Conservation (phyloP, 2,888 invertebrate species). For the Drosophila macrospina region DNA sequence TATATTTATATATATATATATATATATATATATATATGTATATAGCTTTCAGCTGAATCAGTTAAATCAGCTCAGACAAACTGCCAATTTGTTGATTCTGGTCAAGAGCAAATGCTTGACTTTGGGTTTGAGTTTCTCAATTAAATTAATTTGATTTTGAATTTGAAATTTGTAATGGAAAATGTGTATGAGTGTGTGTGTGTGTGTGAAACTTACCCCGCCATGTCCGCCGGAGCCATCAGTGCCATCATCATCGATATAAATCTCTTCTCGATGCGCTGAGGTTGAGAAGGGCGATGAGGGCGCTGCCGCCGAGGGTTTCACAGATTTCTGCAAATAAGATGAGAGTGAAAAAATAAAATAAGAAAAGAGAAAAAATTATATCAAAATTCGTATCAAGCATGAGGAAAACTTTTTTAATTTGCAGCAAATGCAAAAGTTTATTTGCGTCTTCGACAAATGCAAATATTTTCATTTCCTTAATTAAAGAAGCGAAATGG, state of each 20-base stretch:
- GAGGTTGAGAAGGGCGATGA: slow-evolving; percentile 68
- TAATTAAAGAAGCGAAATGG: slow-evolving; percentile 51
- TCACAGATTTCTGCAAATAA: slow-evolving; percentile 82
- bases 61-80: slow-evolving; percentile 3
- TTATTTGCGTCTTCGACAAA: slow-evolving; percentile 35
- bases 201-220: slow-evolving; percentile 88
- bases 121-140: slow-evolving; percentile 14
- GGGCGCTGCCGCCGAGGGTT: slow-evolving; percentile 78
- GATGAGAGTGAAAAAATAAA: slow-evolving; percentile 12
- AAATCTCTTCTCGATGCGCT: slow-evolving; percentile 87
- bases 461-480: slow-evolving; percentile 69
- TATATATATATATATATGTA: too few relatives aligned
- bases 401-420: slow-evolving; percentile 67
- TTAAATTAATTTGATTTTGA: slow-evolving; percentile 42
- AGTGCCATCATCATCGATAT: slow-evolving; percentile 91
- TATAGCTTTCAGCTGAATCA: slow-evolving; percentile 12
- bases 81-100: slow-evolving; percentile 16
- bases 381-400: slow-evolving; percentile 19
- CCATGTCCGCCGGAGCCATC: slow-evolving; percentile 90
- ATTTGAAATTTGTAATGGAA: neutral
- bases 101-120: slow-evolving; percentile 19
- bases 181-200: neutral
- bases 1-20: too few relatives aligned
- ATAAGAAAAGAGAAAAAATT: neutral
- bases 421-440: slow-evolving; percentile 58